These are phyloP conservation scores for Megamerina dolium DNA, from an alignment of 2,888 invertebrate genomes.

Conservation along the genomic window DNA sequence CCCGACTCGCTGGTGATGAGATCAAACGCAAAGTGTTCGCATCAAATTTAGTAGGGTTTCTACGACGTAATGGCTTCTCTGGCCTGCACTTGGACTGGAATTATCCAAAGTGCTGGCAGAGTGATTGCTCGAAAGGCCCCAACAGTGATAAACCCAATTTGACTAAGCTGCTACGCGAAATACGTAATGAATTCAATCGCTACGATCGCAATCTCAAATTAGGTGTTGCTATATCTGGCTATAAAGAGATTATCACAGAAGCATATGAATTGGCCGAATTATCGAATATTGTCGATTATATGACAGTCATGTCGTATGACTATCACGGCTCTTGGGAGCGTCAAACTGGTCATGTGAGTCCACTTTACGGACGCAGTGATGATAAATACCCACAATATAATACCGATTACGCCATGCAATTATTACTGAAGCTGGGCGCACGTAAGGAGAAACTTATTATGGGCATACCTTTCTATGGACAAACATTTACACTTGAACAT, in stretches of 20 bases:
- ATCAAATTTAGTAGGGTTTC: conserved; percentile 62
- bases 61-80: conserved; percentile 70
- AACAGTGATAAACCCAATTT: conserved; percentile 72
- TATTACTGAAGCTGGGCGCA: conserved; percentile 67
- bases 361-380: conserved; percentile 60
- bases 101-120: conserved; percentile 91
- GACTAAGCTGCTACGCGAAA: conserved; percentile 66
- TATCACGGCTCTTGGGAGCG: conserved; percentile 87
- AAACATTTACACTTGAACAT: conserved; percentile 63
- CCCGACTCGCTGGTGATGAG: conserved; percentile 65
- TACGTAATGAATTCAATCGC: conserved; percentile 37
- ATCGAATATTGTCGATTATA: conserved; percentile 66
- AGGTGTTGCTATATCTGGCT: conserved; percentile 81
- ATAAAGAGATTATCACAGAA: conserved; percentile 81
- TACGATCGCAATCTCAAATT: conserved; percentile 57
- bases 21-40: conserved; percentile 65
- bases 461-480: conserved; percentile 83
- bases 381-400: conserved; percentile 72
- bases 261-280: conserved; percentile 74
- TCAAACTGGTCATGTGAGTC: conserved; percentile 74
- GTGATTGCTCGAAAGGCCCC: conserved; percentile 77
- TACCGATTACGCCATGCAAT: conserved; percentile 73
- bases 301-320: conserved; percentile 83
- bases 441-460: conserved; percentile 70
- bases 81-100: conserved; percentile 93